A percentile compares a stretch with the other conserved stretches of the same genome.
Evolutionary conservation across 2,888 invertebrate species (phyloP).

Genomic region (Chymomyza caudatula): DNA sequence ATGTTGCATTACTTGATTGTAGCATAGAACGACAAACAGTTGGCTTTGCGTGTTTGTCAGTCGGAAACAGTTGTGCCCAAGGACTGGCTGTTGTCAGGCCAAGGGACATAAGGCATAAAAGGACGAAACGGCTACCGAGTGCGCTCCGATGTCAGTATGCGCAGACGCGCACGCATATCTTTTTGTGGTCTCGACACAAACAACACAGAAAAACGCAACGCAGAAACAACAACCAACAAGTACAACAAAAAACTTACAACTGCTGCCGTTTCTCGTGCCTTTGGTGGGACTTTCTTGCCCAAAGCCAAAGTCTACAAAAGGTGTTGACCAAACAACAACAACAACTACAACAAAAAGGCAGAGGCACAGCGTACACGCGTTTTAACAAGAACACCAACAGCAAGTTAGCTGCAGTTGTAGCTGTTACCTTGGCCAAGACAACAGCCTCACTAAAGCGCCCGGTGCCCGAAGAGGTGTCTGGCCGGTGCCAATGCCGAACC

Average conservation of each 20-base stretch:
- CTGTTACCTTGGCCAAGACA: conserved; percentile 1
- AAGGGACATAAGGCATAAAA: conserved; percentile 48
- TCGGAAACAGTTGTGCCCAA: conserved; percentile 74
- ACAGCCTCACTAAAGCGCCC: background rate
- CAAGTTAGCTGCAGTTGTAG: too few species aligned
- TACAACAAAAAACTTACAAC: conserved; percentile 55
- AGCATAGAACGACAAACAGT: background rate
- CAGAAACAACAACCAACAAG: conserved; percentile 21
- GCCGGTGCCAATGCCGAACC: background rate
- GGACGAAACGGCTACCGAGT: background rate
- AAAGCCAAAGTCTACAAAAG: conserved; percentile 67
- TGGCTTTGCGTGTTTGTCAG: conserved; percentile 7
- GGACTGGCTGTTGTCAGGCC: conserved; percentile 43
- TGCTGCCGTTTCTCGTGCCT: conserved; percentile 58
- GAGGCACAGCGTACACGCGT: conserved; percentile 49
- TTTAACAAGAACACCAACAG: conserved; percentile 48
- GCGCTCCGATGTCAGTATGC: background rate
- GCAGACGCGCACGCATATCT: conserved; percentile 8
- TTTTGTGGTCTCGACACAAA: background rate
- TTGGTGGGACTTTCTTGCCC: conserved; percentile 52
- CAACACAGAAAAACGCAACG: conserved; percentile 21
- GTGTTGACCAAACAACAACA: conserved; percentile 64
- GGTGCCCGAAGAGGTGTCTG: conserved; percentile 18
- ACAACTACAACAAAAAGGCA: conserved; percentile 21
- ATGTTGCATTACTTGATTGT: background rate